Base-by-base conservation (phyloP, 2,888 invertebrate species). In the Ophion obscuratus region DNA sequence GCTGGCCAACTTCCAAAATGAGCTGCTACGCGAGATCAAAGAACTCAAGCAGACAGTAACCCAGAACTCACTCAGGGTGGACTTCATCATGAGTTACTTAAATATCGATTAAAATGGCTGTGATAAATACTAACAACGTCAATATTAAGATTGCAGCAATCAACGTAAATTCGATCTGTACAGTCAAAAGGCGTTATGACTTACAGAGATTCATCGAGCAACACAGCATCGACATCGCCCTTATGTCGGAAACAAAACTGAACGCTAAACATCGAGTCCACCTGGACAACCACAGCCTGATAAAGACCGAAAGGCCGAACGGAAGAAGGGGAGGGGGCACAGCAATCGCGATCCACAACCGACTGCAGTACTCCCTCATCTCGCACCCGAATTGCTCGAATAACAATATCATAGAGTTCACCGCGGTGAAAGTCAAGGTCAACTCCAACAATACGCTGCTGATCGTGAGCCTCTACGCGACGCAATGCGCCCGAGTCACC, bases 291-390 rank as follows among this genome's bases (percentile, higher is more conserved):
- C 67, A 86, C 53, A 0, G 24, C 0, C 10, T 83, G 0, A 61
- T 84, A 4, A 68, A 82, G 44, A 67, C 64, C 0, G 80, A 87
- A n/a, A 40, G 84, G 59, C 53, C 64, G 3, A 47, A 57, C 20
- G 57, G 79, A 44, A 10, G 44, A 31, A 53, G 31, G 5, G 85
- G 81, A 7, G 85, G 83, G 3, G 85, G 87, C 0, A 85, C 85
- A 0, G 85, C 87, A 20, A 75, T 81, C 9, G n/a, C 75, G 5
- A 81, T 86, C 0, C n/a, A 67, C 1, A 73, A 67, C 2, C 31
- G 40, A 4, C 4, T 83, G 3, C 68, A 81, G 36, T 83, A 9
- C 14, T 44, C 47, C 0, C n/a, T n/a, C 2, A 40, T 86, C 3
- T 68, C 57, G 0, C n/a, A 79, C 27, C 53, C 83, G 4, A 82